These are phyloP conservation scores for Leptogaster cylindrica DNA, from an alignment of 2,888 invertebrate genomes.

Conservation along the genomic window DNA sequence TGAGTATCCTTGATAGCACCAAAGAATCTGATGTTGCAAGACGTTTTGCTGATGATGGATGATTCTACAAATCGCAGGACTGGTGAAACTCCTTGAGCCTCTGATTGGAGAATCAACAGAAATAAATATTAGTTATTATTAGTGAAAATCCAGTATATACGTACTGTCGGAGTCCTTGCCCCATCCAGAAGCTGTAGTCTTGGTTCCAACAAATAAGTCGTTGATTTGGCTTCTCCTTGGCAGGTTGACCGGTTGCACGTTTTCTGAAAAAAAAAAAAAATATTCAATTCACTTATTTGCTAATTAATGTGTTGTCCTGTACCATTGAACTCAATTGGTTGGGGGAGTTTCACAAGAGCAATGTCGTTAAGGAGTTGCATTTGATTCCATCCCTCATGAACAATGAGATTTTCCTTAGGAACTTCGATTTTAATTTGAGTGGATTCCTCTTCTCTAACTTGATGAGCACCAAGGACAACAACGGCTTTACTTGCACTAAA, in stretches of 20 bases:
- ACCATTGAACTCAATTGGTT: conserved; percentile 58
- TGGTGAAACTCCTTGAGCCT: conserved; percentile 49
- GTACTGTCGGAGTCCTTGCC: conserved; percentile 53
- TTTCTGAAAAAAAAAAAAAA: conserved; percentile 45
- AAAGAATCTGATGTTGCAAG: conserved; percentile 51
- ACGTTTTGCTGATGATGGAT: conserved; percentile 51
- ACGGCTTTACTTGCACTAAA: conserved; percentile 34
- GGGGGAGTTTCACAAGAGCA: conserved; percentile 61
- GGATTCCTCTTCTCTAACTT: conserved; percentile 20
- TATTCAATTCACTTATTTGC: no score
- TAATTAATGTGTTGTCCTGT: no score
- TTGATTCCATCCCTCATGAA: conserved; percentile 59
- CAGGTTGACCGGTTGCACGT: conserved; percentile 52
- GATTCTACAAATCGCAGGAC: conserved; percentile 51
- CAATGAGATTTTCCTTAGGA: conserved; percentile 50
- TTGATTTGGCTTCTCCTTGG: conserved; percentile 49
- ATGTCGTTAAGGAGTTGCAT: conserved; percentile 60
- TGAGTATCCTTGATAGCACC: conserved; percentile 49
- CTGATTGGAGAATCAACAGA: conserved; percentile 41
- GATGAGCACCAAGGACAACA: conserved; percentile 43
- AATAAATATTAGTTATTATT: neutral
- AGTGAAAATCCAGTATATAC: neutral
- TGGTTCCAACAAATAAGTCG: conserved; percentile 49
- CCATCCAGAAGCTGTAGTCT: conserved; percentile 55
- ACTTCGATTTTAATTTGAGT: conserved; percentile 51